Conservation (phyloP, 2,113 vertebrate genomes). For the Pedetes capensis region DNA sequence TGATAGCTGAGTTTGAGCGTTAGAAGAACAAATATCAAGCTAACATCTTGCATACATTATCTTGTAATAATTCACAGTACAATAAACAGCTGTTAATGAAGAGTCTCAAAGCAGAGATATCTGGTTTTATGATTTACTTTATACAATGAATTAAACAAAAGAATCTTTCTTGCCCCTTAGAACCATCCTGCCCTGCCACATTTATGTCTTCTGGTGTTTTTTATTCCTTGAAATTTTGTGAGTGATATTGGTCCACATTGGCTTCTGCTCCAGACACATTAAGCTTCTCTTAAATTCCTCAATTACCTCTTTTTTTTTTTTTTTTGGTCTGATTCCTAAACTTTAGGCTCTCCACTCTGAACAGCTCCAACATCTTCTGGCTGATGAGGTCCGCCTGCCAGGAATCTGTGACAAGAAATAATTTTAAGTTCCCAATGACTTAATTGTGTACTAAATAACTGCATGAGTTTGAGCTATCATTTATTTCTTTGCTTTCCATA, state of each 20-base stretch:
- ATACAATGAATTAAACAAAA: neutral
- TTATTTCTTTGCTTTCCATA: neutral
- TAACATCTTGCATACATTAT: slow-evolving; percentile 50
- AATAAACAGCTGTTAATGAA: slow-evolving; percentile 60
- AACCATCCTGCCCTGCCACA: neutral
- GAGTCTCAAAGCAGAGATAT: slow-evolving; percentile 28
- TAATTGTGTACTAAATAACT: neutral
- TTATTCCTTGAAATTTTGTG: neutral
- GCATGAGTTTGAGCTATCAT: neutral
- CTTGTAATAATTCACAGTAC: slow-evolving; percentile 4
- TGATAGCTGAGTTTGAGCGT: neutral
- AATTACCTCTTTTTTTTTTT: neutral
- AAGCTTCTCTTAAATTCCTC: neutral
- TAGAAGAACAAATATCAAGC: slow-evolving; percentile 23
- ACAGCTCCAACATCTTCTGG: neutral
- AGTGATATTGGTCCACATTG: neutral
- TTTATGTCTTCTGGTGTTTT: neutral
- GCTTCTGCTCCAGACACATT: neutral
- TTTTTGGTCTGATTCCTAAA: neutral
- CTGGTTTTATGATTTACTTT: slow-evolving; percentile 33
- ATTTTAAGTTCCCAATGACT: slow-evolving; percentile 1
- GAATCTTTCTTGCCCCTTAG: neutral
- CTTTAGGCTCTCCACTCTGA: neutral
- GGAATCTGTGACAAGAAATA: neutral
- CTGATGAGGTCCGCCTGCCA: neutral